Percentiles rank a stretch among this genome's conserved stretches.
Evolutionary conservation across 2,888 invertebrate species (phyloP).

Genomic region (Papilio protenor): DNA sequence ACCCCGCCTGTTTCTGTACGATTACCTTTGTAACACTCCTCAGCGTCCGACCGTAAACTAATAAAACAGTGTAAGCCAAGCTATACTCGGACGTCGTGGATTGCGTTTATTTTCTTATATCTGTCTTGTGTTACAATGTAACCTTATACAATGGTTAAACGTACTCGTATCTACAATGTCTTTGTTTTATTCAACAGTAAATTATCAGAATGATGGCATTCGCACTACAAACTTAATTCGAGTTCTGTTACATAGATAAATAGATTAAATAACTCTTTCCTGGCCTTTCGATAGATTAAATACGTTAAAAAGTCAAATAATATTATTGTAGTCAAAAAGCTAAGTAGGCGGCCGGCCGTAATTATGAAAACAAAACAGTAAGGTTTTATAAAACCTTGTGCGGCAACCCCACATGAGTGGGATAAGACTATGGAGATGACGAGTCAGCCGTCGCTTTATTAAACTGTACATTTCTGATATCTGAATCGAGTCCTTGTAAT

Average conservation of each 20-base stretch:
- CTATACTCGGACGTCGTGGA: slow-evolving; percentile 5
- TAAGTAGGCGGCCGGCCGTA: not conserved
- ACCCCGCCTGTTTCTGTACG: not conserved
- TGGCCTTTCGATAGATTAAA: not conserved
- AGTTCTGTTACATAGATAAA: not conserved
- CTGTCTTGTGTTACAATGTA: slow-evolving; percentile 3
- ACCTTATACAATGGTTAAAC: not conserved
- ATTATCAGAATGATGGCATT: not conserved
- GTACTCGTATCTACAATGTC: slow-evolving; percentile 1
- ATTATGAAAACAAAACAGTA: not conserved
- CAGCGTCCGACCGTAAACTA: not conserved
- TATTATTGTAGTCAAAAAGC: too few species aligned
- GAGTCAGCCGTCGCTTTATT: not conserved
- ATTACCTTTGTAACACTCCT: slow-evolving; percentile 9
- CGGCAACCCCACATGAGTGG: too few species aligned
- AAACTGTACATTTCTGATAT: not conserved
- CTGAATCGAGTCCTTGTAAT: not conserved
- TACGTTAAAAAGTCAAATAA: too few species aligned
- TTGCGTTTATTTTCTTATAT: slow-evolving; percentile 14
- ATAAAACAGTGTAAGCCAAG: slow-evolving; percentile 15
- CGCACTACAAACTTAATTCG: not conserved
- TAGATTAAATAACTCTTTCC: not conserved
- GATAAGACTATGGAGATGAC: too few species aligned
- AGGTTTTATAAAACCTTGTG: too few species aligned
- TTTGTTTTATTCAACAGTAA: not conserved